Base-by-base conservation (phyloP, 2,113 vertebrate genomes). In the Rostratula benghalensis region DNA sequence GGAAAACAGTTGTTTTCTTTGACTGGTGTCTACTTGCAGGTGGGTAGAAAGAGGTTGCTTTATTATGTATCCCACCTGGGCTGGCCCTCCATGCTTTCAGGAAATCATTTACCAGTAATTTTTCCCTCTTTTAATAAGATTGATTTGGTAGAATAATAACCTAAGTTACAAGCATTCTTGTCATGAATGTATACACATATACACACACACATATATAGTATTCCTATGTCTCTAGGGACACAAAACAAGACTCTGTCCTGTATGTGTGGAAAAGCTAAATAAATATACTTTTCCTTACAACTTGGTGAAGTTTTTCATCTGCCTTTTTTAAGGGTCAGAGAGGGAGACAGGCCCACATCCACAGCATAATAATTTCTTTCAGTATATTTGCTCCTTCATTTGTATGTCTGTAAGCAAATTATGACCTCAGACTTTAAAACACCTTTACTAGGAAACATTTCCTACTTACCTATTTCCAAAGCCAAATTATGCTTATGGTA, bases 401-500 rank as follows among this genome's bases (percentile, higher is more conserved):
- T 80, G 13, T 75, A 28, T n/a, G 24, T 50, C n/a, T 79, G 48
- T 57, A 70, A 80, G 56, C 60, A 87, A 68, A 69, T 69, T 24
- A 57, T 13, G 25, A 46, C n/a, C 27, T 86, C 39, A 69, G 14
- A 22, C 18, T 81, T 86, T 53, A 71, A 56, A 64, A 37, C 65
- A 21, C 14, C 17, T 85, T 69, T 77, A 82, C 92, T 64, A 86
- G 39, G 61, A 94, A 85, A 81, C 23, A 31, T 82, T 97, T 95
- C 84, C 83, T 94, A 80, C 79, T 97, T 96, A 96, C 59, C 39
- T 64, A 57, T 78, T 95, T 95, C 68, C 68, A 61, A 73, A 85
- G 46, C 53, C 83, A 95, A 87, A 61, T 54, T 60, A 61, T 51
- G 20, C 57, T 92, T 73, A 33, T 56, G 53, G 35, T 50, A 25